Percentiles rank a stretch among this genome's conserved stretches.
Evolutionary conservation across 2,888 invertebrate genomes (phyloP).

Genomic region (Platynereis dumerilii): DNA sequence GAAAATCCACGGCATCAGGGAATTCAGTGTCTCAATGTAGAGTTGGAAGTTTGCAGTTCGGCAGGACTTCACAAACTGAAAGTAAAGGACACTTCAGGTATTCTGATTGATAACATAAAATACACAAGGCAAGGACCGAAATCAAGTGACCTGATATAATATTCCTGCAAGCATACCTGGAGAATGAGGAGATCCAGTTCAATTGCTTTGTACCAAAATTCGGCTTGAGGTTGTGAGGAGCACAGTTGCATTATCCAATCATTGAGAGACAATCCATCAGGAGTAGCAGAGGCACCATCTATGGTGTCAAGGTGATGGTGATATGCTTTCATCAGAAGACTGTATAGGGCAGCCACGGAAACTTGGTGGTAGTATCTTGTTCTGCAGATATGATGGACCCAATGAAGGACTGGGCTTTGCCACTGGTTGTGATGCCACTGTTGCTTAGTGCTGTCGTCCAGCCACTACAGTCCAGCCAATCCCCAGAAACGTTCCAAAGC

Average conservation of each 20-base stretch:
- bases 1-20: slow-evolving; percentile 21
- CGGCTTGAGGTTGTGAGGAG: slow-evolving; percentile 18
- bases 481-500: slow-evolving; percentile 25
- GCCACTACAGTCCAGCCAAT: slow-evolving; percentile 29
- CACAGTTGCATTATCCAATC: slow-evolving; percentile 19
- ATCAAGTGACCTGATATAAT: too few species aligned
- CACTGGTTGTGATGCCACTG: slow-evolving; percentile 24
- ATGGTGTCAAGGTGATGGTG: slow-evolving; percentile 3
- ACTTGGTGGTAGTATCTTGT: slow-evolving; percentile 24
- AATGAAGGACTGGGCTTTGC: slow-evolving; percentile 13
- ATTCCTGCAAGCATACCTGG: slow-evolving; percentile 5
- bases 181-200: slow-evolving; percentile 25
- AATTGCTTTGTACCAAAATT: slow-evolving; percentile 24
- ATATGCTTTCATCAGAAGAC: slow-evolving; percentile 13
- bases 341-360: slow-evolving; percentile 17
- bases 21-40: slow-evolving; percentile 20
- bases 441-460: slow-evolving; percentile 25
- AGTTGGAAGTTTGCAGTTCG: background rate
- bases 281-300: background rate
- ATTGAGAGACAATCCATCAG: slow-evolving; percentile 11
- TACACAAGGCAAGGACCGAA: too few species aligned
- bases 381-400: slow-evolving; percentile 23
- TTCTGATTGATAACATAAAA: too few species aligned
- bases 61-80: slow-evolving; percentile 22
- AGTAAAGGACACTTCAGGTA: background rate